These are phyloP conservation scores for Xiphias gladius DNA, from an alignment of 2,113 vertebrate species.

Conservation along the genomic window DNA sequence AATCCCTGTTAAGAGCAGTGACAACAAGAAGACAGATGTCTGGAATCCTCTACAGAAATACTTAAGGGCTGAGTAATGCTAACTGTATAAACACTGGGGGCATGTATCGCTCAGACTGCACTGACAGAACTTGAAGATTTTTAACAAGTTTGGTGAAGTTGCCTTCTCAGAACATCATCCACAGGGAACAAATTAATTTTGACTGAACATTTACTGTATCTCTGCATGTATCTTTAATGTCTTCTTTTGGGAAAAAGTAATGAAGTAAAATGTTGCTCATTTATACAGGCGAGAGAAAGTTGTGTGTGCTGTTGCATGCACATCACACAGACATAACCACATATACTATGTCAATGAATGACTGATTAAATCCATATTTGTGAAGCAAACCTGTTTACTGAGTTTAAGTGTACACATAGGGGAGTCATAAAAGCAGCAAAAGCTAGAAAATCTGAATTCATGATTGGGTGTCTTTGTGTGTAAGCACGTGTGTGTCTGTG, in stretches of 20 bases:
- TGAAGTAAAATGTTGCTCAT: constrained; percentile 12
- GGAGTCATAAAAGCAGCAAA: constrained; percentile 35
- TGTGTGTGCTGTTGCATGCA: background rate
- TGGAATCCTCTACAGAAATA: constrained; percentile 63
- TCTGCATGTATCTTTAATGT: constrained; percentile 24
- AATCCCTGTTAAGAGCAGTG: constrained; percentile 42
- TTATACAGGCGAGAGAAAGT: constrained; percentile 9
- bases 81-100: constrained; percentile 30
- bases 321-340: constrained; percentile 9
- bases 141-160: constrained; percentile 28
- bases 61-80: constrained; percentile 68
- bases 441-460: constrained; percentile 36
- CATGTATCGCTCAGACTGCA: constrained; percentile 22
- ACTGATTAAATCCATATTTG: constrained; percentile 45
- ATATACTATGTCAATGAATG: constrained; percentile 4
- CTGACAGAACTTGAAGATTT: constrained; percentile 51
- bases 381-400: constrained; percentile 28
- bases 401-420: constrained; percentile 10
- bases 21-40: constrained; percentile 55
- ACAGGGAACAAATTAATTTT: constrained; percentile 22
- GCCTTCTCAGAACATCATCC: constrained; percentile 16
- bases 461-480: constrained; percentile 11
- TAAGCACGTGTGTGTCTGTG: background rate
- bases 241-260: constrained; percentile 6
- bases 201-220: constrained; percentile 5